Evolutionary conservation across 2,113 vertebrate genomes (phyloP).

Genomic region (Plectropomus leopardus): DNA sequence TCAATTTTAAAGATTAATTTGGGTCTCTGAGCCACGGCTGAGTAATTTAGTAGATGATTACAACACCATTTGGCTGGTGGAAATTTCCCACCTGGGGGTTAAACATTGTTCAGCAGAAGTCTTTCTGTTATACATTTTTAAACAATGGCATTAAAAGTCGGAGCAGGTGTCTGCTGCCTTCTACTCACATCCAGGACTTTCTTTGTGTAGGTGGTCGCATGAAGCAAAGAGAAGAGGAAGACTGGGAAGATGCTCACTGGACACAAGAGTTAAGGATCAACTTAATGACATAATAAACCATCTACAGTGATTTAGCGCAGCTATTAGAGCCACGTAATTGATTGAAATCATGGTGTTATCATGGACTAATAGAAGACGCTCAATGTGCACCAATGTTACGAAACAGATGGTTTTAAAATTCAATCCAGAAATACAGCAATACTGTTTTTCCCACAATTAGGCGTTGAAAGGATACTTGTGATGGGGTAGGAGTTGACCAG

Average conservation of each 20-base stretch:
- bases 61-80: slow-evolving; percentile 40
- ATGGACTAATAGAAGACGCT: background rate
- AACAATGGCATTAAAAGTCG: slow-evolving; percentile 6
- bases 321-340: background rate
- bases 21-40: background rate
- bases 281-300: background rate
- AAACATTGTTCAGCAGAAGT: background rate
- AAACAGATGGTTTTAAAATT: background rate
- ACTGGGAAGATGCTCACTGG: slow-evolving; percentile 99
- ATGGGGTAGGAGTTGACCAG: slow-evolving; percentile 98
- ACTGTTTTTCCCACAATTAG: background rate
- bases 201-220: slow-evolving; percentile 96
- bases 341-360: background rate
- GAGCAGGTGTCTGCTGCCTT: background rate
- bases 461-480: slow-evolving; percentile 94
- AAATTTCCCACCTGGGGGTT: slow-evolving; percentile 1
- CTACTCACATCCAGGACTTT: slow-evolving; percentile 97
- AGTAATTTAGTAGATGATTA: slow-evolving; percentile 35
- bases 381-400: background rate
- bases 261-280: slow-evolving; percentile 85
- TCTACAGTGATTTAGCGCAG: background rate
- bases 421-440: background rate
- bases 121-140: slow-evolving; percentile 6
- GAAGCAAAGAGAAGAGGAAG: slow-evolving; percentile 97
- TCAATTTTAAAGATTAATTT: background rate